phyloP scores from a whole-genome alignment of 2,888 invertebrate species.

The Orthosia gracilis region DNA sequence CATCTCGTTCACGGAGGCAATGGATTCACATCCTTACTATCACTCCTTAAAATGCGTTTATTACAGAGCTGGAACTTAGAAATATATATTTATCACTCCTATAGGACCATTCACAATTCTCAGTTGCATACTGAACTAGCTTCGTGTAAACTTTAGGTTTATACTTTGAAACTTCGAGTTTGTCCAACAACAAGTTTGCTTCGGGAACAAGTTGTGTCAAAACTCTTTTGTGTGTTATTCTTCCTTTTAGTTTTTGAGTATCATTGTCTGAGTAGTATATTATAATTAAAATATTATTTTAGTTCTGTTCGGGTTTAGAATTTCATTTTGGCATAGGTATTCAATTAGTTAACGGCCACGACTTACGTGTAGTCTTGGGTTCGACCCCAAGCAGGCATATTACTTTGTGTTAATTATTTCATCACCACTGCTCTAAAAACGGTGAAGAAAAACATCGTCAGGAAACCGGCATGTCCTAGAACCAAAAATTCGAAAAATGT shows the following conservation, averaged over 20 bases:
- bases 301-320: not conserved
- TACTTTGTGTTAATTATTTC: too few relatives aligned
- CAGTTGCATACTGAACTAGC: slow-evolving; percentile 51
- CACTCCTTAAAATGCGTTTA: slow-evolving; percentile 41
- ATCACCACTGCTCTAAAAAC: too few relatives aligned
- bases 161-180: slow-evolving; percentile 42
- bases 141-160: slow-evolving; percentile 51
- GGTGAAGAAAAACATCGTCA: too few relatives aligned
- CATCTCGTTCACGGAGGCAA: not conserved
- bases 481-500: too few relatives aligned
- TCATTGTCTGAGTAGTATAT: not conserved
- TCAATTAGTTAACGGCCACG: too few relatives aligned
- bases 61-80: slow-evolving; percentile 47
- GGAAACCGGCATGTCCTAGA: too few relatives aligned
- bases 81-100: slow-evolving; percentile 63
- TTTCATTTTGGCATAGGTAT: not conserved
- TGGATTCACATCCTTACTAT: not conserved
- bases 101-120: slow-evolving; percentile 52
- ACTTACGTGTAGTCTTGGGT: too few relatives aligned
- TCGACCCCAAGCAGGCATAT: too few relatives aligned
- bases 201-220: slow-evolving; percentile 38
- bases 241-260: slow-evolving; percentile 6
- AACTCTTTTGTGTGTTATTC: slow-evolving; percentile 12
- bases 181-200: slow-evolving; percentile 40
- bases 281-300: too few relatives aligned